phyloP scores from a whole-genome alignment of 2,797 vertebrate genomes.

The Paedocypris micromegethes region DNA sequence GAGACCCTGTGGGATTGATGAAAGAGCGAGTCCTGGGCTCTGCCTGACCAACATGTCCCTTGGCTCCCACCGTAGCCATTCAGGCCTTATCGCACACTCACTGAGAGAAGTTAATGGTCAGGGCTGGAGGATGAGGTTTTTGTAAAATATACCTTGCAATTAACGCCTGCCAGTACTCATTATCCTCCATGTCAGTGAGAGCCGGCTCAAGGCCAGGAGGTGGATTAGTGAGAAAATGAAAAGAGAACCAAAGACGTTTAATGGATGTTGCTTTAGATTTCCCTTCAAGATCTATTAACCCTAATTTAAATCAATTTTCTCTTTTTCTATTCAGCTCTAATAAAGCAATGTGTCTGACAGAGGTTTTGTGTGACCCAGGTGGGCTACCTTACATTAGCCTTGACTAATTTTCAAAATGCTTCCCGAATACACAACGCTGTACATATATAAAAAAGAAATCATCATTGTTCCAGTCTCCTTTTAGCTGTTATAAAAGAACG shows the following conservation, averaged over 20 bases:
- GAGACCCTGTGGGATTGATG: slow-evolving; percentile 43
- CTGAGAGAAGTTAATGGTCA: slow-evolving; percentile 38
- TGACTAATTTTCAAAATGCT: slow-evolving; percentile 37
- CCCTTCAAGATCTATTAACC: slow-evolving; percentile 57
- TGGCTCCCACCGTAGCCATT: slow-evolving; percentile 20
- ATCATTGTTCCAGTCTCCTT: neutral
- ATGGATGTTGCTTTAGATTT: slow-evolving; percentile 59
- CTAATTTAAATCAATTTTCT: slow-evolving; percentile 55
- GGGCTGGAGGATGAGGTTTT: slow-evolving; percentile 37
- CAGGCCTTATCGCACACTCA: slow-evolving; percentile 16
- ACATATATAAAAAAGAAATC: slow-evolving; percentile 12
- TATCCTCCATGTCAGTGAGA: slow-evolving; percentile 44
- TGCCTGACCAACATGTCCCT: slow-evolving; percentile 17
- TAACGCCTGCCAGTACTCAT: slow-evolving; percentile 53
- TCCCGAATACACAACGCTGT: slow-evolving; percentile 18
- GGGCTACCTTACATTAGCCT: slow-evolving; percentile 31
- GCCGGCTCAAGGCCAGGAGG: slow-evolving; percentile 46
- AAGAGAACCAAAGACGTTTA: slow-evolving; percentile 50
- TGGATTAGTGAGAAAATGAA: slow-evolving; percentile 52
- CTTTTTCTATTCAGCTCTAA: slow-evolving; percentile 39
- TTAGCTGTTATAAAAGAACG: too few relatives aligned
- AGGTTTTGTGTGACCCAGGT: slow-evolving; percentile 16
- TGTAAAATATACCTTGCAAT: slow-evolving; percentile 52
- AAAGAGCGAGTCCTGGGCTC: slow-evolving; percentile 35
- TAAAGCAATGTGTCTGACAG: slow-evolving; percentile 38